phyloP scores from a whole-genome alignment of 2,797 vertebrate genomes.

The Bradypodion pumilum region DNA sequence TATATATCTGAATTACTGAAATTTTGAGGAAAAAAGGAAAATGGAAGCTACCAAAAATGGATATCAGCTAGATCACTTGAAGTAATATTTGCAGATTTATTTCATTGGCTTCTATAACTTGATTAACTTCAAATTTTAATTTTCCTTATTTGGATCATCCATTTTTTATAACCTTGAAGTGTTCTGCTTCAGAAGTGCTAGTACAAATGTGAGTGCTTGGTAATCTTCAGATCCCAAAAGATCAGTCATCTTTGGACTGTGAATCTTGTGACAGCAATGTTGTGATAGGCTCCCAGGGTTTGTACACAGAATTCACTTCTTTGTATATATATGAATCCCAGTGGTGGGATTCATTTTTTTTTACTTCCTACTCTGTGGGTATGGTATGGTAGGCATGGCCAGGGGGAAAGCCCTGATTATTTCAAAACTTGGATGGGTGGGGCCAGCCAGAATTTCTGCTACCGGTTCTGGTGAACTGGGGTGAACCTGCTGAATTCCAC shows the following conservation, averaged over 20 bases:
- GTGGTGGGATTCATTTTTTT: no score
- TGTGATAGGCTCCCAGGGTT: background rate
- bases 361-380: no score
- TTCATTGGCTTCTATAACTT: slow-evolving; percentile 34
- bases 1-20: background rate
- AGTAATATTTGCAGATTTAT: slow-evolving; percentile 40
- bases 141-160: slow-evolving; percentile 9
- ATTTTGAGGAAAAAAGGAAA: slow-evolving; percentile 31
- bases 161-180: slow-evolving; percentile 38
- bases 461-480: no score
- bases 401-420: no score
- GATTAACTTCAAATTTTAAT: slow-evolving; percentile 43
- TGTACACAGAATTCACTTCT: background rate
- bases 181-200: slow-evolving; percentile 17
- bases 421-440: no score
- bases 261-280: no score
- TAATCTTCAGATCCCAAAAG: background rate
- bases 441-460: no score
- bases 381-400: no score
- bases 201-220: slow-evolving; percentile 24
- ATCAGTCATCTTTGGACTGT: background rate
- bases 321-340: no score
- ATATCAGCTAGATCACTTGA: slow-evolving; percentile 62
- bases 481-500: no score
- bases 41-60: slow-evolving; percentile 66